These are phyloP conservation scores for Cynodonichthys magdalenae DNA, from an alignment of 2,797 vertebrate species.

Conservation along the genomic window DNA sequence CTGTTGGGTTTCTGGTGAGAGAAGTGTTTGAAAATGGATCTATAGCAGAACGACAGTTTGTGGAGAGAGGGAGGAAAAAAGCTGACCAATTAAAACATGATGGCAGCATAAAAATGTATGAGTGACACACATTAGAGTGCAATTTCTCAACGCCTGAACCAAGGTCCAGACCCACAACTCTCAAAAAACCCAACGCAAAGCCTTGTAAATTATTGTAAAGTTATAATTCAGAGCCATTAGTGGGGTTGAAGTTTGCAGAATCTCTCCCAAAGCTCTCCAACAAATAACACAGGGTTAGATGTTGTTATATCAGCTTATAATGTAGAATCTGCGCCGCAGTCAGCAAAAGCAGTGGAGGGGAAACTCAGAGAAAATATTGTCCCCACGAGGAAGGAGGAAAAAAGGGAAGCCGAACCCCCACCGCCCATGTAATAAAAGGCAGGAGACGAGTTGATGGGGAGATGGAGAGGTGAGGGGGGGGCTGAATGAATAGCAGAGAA, in stretches of 20 bases:
- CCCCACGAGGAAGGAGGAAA: conserved; percentile 27
- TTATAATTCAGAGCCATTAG: conserved; percentile 46
- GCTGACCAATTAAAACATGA: conserved; percentile 36
- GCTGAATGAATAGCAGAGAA: conserved; percentile 40
- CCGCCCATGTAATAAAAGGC: conserved; percentile 39
- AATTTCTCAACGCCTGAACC: conserved; percentile 45
- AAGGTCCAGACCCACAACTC: conserved; percentile 15
- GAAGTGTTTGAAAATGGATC: background rate
- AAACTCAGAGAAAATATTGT: conserved; percentile 40
- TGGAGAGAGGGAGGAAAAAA: background rate
- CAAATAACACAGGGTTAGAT: conserved; percentile 23
- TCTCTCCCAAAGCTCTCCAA: conserved; percentile 6
- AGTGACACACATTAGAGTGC: conserved; percentile 30
- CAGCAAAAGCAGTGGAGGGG: conserved; percentile 52
- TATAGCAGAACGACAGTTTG: conserved; percentile 4
- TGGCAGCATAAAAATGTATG: conserved; percentile 21
- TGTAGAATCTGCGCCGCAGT: conserved; percentile 40
- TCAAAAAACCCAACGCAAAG: conserved; percentile 46
- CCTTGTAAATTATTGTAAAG: conserved; percentile 46
- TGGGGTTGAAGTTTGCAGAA: conserved; percentile 24
- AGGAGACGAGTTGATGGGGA: conserved; percentile 49
- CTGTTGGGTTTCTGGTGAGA: conserved; percentile 1
- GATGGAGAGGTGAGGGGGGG: conserved; percentile 45
- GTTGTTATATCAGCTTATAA: conserved; percentile 49
- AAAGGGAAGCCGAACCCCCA: conserved; percentile 18